Evolutionary conservation across 2,797 vertebrate genomes (phyloP).

Genomic region (Cheirogaleus major): DNA sequence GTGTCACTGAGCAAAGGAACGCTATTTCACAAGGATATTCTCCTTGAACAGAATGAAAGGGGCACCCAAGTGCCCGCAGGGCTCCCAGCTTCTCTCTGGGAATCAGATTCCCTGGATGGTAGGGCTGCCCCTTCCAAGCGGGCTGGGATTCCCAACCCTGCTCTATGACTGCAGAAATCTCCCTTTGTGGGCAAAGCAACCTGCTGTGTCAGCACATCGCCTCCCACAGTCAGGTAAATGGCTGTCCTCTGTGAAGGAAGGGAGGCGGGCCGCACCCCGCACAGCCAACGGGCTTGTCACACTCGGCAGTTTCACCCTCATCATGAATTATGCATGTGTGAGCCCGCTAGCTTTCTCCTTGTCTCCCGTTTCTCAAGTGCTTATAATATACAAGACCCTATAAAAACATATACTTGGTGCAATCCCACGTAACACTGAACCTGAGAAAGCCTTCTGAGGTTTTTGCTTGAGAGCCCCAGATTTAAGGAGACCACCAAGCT

Average conservation of each 20-base stretch:
- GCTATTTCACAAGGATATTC: accelerated
- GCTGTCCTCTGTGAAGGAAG: not conserved
- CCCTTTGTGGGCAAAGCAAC: not conserved
- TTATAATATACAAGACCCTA: not conserved
- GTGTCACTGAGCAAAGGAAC: not conserved
- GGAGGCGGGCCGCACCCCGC: accelerated
- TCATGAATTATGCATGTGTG: not conserved
- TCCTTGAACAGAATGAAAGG: accelerated
- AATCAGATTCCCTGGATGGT: not conserved
- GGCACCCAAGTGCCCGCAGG: accelerated
- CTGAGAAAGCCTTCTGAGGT: accelerated
- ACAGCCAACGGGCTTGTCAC: not conserved
- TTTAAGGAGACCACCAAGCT: not conserved
- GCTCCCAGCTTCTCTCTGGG: not conserved
- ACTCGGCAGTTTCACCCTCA: accelerated
- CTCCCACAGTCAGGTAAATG: not conserved
- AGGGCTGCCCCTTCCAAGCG: not conserved
- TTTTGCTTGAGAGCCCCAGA: not conserved
- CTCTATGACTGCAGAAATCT: not conserved
- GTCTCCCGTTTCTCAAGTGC: not conserved
- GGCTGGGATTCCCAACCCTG: not conserved
- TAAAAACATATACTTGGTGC: not conserved
- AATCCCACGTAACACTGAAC: accelerated
- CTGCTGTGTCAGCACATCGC: accelerated
- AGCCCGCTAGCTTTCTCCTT: not conserved